A percentile compares a stretch with the other conserved stretches of the same genome.
Conservation (phyloP, 2,797 vertebrate species). For the Karalla daura region DNA sequence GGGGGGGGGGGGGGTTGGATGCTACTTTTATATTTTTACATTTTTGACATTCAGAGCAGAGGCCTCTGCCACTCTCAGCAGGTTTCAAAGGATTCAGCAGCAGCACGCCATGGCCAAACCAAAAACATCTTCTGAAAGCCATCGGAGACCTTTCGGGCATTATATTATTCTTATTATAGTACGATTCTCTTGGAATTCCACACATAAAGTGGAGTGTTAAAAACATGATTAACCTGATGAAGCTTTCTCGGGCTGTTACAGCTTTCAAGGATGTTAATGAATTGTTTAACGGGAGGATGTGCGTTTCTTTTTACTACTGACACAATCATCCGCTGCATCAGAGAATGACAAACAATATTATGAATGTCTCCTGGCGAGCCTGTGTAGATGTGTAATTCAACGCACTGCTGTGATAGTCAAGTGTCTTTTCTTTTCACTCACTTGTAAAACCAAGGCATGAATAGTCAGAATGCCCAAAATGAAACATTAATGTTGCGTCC, state of each 20-base stretch:
- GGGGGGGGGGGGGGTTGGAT: too few relatives aligned
- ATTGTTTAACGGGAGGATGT: background rate
- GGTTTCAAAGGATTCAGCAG: conserved; percentile 24
- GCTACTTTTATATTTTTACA: conserved; percentile 35
- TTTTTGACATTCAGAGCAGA: conserved; percentile 54
- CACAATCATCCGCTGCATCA: conserved; percentile 37
- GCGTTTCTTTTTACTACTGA: conserved; percentile 27
- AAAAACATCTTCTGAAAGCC: conserved; percentile 11
- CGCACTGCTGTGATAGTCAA: background rate
- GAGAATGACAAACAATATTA: conserved; percentile 11
- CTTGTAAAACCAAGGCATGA: conserved; percentile 6
- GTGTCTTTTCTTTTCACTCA: conserved; percentile 5
- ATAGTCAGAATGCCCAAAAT: conserved; percentile 20
- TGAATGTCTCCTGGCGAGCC: background rate
- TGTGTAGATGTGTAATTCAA: background rate
- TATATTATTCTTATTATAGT: background rate
- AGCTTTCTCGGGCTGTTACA: conserved; percentile 1
- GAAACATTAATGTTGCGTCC: conserved; percentile 9
- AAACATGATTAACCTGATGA: conserved; percentile 10
- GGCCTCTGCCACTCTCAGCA: conserved; percentile 14
- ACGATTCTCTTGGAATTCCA: conserved; percentile 6
- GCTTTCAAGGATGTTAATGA: conserved; percentile 15
- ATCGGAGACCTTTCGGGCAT: background rate
- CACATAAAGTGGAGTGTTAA: conserved; percentile 15
- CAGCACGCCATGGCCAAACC: conserved; percentile 9